These are phyloP conservation scores for Ciconia maguari DNA, from an alignment of 2,113 vertebrate genomes.

Conservation along the genomic window DNA sequence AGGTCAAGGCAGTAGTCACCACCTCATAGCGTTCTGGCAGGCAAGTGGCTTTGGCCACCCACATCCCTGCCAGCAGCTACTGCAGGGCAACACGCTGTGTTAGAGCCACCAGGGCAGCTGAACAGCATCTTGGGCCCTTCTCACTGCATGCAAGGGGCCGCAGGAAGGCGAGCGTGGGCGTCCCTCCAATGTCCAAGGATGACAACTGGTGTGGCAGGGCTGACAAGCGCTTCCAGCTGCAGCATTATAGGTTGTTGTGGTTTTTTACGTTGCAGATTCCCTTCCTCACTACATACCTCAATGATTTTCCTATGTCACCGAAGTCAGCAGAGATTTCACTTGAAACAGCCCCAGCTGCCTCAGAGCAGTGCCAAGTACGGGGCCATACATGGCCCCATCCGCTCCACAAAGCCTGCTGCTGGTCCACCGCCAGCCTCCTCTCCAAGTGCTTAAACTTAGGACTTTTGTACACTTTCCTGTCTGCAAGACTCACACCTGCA, in stretches of 20 bases:
- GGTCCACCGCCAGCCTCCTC: neutral
- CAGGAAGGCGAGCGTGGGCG: accelerated
- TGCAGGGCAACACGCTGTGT: accelerated
- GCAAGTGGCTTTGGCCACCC: neutral
- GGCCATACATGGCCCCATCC: accelerated
- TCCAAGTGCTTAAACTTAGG: neutral
- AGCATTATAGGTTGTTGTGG: neutral
- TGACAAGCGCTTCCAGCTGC: neutral
- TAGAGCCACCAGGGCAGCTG: neutral
- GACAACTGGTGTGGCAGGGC: neutral
- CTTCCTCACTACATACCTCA: neutral
- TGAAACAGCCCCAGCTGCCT: neutral
- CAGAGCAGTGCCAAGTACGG: neutral
- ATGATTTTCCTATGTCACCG: accelerated
- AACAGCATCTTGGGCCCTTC: neutral
- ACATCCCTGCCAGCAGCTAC: neutral
- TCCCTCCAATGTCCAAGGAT: accelerated
- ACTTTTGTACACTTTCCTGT: neutral
- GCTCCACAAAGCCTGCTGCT: neutral
- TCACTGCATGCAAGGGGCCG: accelerated
- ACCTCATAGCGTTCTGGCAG: neutral
- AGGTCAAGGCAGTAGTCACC: neutral
- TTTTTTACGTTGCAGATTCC: neutral
- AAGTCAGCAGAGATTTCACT: neutral
- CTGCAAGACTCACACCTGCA: neutral